Evolutionary conservation across 2,888 invertebrate genomes (phyloP).

Genomic region (Xiphydria camelus): DNA sequence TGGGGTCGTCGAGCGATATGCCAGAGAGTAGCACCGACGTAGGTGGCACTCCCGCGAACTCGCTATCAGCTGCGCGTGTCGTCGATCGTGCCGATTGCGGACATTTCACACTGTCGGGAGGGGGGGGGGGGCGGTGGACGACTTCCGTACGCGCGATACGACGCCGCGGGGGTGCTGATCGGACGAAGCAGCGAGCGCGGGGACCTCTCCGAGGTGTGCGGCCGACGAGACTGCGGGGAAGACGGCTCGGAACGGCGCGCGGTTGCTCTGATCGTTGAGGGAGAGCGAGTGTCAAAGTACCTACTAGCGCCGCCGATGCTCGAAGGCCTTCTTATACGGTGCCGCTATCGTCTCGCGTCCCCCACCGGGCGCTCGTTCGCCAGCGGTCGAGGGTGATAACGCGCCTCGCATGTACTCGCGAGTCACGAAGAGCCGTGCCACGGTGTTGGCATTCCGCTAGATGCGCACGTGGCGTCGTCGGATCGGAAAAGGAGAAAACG

Average conservation of each 20-base stretch:
- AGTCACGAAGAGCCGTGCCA: slow-evolving; percentile 1
- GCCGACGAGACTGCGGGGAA: too few species aligned
- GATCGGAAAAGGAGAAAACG: too few species aligned
- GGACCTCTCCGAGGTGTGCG: too few species aligned
- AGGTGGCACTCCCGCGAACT: background rate
- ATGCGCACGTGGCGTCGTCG: background rate
- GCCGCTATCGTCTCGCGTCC: slow-evolving; percentile 30
- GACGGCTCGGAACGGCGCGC: too few species aligned
- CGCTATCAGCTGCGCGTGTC: slow-evolving; percentile 23
- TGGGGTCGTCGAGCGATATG: background rate
- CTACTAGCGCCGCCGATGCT: slow-evolving; percentile 29
- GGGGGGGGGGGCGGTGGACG: background rate
- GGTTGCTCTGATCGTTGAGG: too few species aligned
- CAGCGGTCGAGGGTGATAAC: slow-evolving; percentile 5
- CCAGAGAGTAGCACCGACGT: too few species aligned
- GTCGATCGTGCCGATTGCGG: background rate
- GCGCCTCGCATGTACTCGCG: slow-evolving; percentile 3
- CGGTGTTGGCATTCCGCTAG: background rate
- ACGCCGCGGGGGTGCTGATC: too few species aligned
- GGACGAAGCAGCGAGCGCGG: too few species aligned
- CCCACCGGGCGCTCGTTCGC: slow-evolving; percentile 11
- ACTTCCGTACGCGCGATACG: too few species aligned
- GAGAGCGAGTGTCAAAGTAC: slow-evolving; percentile 26
- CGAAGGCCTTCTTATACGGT: slow-evolving; percentile 38
- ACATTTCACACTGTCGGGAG: background rate